Evolutionary conservation across 1,140 invertebrate genomes (phyloP), one percentile per base, ranked within the genome.

Genomic region (Trichonephila inaurata): DNA sequence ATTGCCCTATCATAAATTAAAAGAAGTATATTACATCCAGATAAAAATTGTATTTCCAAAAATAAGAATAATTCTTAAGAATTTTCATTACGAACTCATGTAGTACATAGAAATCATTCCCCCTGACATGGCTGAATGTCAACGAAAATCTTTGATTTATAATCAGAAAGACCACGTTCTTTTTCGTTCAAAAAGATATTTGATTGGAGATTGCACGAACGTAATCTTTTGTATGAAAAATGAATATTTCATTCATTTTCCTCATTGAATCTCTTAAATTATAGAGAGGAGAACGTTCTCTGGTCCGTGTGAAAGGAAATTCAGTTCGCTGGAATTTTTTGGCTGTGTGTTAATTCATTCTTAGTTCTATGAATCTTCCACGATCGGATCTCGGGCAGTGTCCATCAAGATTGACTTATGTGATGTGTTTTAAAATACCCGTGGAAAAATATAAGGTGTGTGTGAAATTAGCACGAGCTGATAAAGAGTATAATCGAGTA

Each of bases 371-470:
- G 85, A 87, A 87, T 16, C n/a, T 40, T 28, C 60, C 58, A 18
- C 60, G 28, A 64, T 87, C 85, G 4, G 85, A 87, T 44, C 60
- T 87, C 18, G 85, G 85, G 2, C 62, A 19, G 19, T 62, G 28
- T 40, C 40, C 85, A 7, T 87, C 85, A 64, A 62, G 24, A 62
- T 64, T 87, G 40, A 87, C 85, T 64, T 61, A 40, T 16, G 10
- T 64, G 14, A 44, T 87, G 58, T 87, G 61, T 64, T 87, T 62
- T 10, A 87, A 87, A 40, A 19, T 87, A 28, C 85, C 85, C 7
- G 12, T 12, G 12, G 85, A 61, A 18, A 61, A 87, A 87, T 58
- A 28, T 33, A 64, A 58, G 19, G 58, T 21, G n/a, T 21, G 19
- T 87, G 2, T 33, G 85, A 87, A 61, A 21, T 87, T 64, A 58